These are phyloP conservation scores for Acyrthosiphon pisum DNA, from an alignment of 1,140 invertebrate species.

Conservation along the genomic window DNA sequence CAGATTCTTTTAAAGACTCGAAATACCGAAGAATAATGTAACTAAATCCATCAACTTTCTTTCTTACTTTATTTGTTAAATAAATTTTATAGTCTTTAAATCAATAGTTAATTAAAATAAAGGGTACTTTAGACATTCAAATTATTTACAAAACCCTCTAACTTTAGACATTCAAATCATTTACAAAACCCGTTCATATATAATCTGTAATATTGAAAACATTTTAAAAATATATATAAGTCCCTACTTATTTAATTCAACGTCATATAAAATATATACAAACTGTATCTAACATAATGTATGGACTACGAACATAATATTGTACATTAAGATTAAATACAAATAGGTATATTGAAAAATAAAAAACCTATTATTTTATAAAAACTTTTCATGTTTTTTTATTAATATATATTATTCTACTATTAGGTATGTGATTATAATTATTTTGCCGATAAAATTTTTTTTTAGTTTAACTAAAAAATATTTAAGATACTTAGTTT, in stretches of 20 bases:
- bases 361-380: neutral
- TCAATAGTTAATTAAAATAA: neutral
- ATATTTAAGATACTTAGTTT: neutral
- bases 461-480: neutral
- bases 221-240: neutral
- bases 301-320: neutral
- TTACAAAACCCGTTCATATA: neutral
- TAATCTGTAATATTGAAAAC: neutral
- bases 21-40: neutral
- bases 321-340: neutral
- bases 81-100: neutral
- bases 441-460: too few relatives aligned
- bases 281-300: neutral
- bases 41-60: neutral
- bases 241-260: neutral
- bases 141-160: too few relatives aligned
- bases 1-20: neutral
- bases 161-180: neutral
- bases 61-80: neutral
- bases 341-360: neutral
- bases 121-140: too few relatives aligned
- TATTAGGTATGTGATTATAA: too few relatives aligned
- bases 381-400: neutral
- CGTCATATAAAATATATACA: neutral
- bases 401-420: neutral